These are phyloP conservation scores for Cyclophora punctaria DNA, from an alignment of 2,888 invertebrate genomes.

Conservation along the genomic window DNA sequence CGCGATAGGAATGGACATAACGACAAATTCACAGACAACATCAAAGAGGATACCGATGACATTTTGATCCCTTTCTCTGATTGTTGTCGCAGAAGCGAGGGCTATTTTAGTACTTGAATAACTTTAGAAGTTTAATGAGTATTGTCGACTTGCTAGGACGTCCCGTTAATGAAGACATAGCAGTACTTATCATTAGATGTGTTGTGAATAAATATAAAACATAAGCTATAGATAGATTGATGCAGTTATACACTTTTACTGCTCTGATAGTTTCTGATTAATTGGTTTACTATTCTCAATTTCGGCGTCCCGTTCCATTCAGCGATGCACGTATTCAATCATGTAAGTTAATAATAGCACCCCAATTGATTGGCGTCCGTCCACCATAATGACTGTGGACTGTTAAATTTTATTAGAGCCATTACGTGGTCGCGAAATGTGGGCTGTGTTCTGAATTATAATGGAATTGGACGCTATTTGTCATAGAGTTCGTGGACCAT, in stretches of 20 bases:
- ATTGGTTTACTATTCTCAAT: too few relatives aligned
- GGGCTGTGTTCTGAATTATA: conserved; percentile 47
- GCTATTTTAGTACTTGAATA: conserved; percentile 43
- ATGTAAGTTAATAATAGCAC: background rate
- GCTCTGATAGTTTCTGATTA: too few relatives aligned
- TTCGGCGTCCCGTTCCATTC: too few relatives aligned
- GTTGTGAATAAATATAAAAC: too few relatives aligned
- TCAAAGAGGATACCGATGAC: conserved; percentile 52
- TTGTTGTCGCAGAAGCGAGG: conserved; percentile 45
- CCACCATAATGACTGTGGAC: conserved; percentile 26
- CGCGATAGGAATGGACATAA: conserved; percentile 31
- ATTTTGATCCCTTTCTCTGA: conserved; percentile 64
- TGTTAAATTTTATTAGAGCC: conserved; percentile 41
- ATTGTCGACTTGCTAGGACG: too few relatives aligned
- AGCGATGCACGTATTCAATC: background rate
- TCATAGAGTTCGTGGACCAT: conserved; percentile 30
- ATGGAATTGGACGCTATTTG: conserved; percentile 49
- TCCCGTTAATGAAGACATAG: too few relatives aligned
- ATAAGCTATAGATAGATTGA: too few relatives aligned
- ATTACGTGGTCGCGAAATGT: conserved; percentile 39
- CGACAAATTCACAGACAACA: conserved; percentile 52
- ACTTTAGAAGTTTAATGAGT: background rate
- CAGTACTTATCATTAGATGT: too few relatives aligned
- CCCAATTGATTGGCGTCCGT: conserved; percentile 12
- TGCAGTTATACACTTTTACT: too few relatives aligned